Evolutionary conservation across 2,888 invertebrate genomes (phyloP), one percentile per base, ranked within the genome.

Genomic region (Lasioglossum morio): DNA sequence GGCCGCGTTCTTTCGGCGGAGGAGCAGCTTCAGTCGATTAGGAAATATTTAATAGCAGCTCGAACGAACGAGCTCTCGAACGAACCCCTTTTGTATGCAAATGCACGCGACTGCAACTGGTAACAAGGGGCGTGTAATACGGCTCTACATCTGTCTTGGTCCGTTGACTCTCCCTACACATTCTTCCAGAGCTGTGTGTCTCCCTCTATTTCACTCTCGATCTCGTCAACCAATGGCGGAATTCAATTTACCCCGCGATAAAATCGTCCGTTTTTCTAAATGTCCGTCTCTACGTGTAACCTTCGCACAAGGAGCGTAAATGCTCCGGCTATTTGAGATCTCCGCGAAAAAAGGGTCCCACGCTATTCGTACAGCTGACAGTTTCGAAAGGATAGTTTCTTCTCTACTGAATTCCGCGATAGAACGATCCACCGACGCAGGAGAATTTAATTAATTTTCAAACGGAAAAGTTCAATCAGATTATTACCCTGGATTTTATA

Each of bases 191-290:
- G 66, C 66, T 70, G 63, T 72, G 77, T 57, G n/a, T 57, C 8
- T 27, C 1, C 1, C 60, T 63, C 30, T 7, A 14, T 16, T 30
- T 5, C 63, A 7, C 74, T 72, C 79, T 73, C 81, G 75, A 85
- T 77, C 79, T 77, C 79, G 82, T 90, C 89, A 89, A 88, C 85
- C 90, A 91, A 90, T 90, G 88, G 88, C 84, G 86, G 88, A 89
- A 93, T 93, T 94, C 92, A 93, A 93, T 94, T 94, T 93, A 92
- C 86, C 90, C 84, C 87, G 87, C 90, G 93, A 94, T 93, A 93
- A 93, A 93, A 94, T 92, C 92, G 82, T 88, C 86, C 88, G 90
- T 92, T 93, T 92, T 92, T 92, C 91, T 90, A 92, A 90, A 79
- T 87, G 83, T 89, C 89, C 90, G 88, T 90, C 86, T 90, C 86